These are phyloP conservation scores for Cnemophilus loriae DNA, from an alignment of 2,113 vertebrate genomes.

Conservation along the genomic window DNA sequence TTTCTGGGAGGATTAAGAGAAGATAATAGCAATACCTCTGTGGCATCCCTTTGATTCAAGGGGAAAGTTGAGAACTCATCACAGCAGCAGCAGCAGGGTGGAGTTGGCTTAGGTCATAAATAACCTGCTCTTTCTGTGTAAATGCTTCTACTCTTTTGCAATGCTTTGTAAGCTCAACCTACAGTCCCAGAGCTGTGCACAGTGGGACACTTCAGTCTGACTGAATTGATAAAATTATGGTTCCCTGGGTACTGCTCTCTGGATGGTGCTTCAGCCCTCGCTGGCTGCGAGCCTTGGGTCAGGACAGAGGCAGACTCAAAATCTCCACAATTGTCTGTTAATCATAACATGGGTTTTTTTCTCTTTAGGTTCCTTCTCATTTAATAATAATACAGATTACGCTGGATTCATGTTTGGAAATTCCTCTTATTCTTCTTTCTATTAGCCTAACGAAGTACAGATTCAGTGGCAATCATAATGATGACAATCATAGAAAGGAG, in stretches of 20 bases:
- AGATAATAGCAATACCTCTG: neutral
- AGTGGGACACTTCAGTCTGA: neutral
- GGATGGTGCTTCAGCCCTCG: neutral
- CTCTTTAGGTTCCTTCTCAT: fast-evolving
- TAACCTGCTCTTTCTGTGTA: neutral
- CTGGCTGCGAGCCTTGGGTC: fast-evolving
- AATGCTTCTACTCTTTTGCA: neutral
- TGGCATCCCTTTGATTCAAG: neutral
- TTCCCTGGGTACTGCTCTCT: neutral
- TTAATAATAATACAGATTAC: fast-evolving
- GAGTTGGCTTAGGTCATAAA: neutral
- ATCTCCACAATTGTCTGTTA: neutral
- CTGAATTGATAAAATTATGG: neutral
- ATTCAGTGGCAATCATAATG: neutral
- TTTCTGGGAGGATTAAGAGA: neutral
- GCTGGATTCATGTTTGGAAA: fast-evolving
- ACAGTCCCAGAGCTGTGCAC: neutral
- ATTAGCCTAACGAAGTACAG: fast-evolving
- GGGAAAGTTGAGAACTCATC: neutral
- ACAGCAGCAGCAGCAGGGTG: neutral
- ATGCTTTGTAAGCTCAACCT: neutral
- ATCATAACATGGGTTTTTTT: neutral
- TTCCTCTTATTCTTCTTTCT: fast-evolving
- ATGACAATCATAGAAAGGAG: neutral
- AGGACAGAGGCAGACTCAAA: neutral